Evolutionary conservation across 2,797 vertebrate genomes (phyloP).

Genomic region (Phoebastria nigripes): DNA sequence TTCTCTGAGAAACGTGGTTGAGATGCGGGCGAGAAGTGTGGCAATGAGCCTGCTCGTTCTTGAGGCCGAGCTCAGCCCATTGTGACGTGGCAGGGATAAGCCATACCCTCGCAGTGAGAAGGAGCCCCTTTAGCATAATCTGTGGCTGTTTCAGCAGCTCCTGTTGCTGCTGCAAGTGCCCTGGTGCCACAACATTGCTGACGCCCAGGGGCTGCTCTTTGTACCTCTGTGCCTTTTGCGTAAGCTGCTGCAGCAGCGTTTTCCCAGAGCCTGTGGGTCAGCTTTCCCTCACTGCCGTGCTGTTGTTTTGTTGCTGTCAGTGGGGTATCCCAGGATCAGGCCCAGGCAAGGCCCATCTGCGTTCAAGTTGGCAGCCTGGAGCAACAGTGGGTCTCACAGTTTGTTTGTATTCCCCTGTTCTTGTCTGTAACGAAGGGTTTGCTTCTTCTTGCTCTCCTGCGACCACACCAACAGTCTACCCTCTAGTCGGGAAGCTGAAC

Average conservation of each 20-base stretch:
- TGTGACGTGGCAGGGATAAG: neutral
- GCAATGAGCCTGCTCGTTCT: neutral
- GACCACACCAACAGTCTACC: fast-evolving
- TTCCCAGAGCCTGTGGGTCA: neutral
- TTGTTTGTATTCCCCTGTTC: neutral
- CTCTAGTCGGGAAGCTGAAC: neutral
- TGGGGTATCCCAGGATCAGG: neutral
- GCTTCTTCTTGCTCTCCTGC: neutral
- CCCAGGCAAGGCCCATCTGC: neutral
- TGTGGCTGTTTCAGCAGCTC: neutral
- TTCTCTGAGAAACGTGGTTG: neutral
- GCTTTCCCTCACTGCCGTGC: neutral
- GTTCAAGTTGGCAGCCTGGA: neutral
- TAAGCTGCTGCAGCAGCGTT: neutral
- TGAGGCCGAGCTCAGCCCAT: fast-evolving
- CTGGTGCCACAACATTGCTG: fast-evolving
- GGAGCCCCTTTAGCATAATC: neutral
- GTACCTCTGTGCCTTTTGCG: neutral
- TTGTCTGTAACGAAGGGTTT: neutral
- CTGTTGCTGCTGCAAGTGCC: neutral
- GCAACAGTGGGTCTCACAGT: fast-evolving
- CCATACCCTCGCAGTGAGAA: neutral
- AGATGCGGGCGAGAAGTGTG: neutral
- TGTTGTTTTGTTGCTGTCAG: neutral
- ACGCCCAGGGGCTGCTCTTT: neutral